Evolutionary conservation across 2,888 invertebrate genomes (phyloP).

Genomic region (Desoria tigrina): DNA sequence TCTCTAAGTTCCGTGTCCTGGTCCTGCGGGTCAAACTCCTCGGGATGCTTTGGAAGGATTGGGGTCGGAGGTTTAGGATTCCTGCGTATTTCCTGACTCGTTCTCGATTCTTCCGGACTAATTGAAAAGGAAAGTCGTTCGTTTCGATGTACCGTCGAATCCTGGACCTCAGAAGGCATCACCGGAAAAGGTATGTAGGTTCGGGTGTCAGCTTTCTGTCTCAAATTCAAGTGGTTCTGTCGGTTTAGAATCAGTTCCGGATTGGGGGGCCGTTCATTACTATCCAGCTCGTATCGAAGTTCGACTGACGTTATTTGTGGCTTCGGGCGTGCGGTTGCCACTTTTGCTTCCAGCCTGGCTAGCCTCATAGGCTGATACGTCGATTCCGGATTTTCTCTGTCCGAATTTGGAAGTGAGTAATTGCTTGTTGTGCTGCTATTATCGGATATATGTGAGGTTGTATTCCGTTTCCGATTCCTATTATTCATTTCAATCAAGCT

Average conservation of each 20-base stretch:
- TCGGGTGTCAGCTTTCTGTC: not conserved
- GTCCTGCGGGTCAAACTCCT: not conserved
- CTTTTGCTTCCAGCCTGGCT: constrained; percentile 45
- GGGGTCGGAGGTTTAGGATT: not conserved
- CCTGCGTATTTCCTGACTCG: not conserved
- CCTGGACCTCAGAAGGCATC: not conserved
- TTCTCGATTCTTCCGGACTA: not conserved
- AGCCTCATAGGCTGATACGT: constrained; percentile 36
- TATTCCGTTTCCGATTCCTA: constrained; percentile 32
- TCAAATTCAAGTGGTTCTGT: not conserved
- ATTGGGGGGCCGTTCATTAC: not conserved
- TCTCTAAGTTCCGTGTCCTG: not conserved
- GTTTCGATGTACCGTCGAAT: not conserved
- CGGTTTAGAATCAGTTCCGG: not conserved
- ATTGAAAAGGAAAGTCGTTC: not conserved
- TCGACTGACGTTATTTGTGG: constrained; percentile 48
- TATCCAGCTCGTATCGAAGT: constrained; percentile 38
- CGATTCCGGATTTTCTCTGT: constrained; percentile 27
- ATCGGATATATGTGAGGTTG: constrained; percentile 30
- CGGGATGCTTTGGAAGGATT: not conserved
- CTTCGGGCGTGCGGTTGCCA: constrained; percentile 25
- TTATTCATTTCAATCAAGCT: constrained; percentile 53
- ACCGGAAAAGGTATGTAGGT: not conserved
- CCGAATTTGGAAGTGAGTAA: constrained; percentile 50
- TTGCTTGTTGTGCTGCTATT: constrained; percentile 48